phyloP scores from a whole-genome alignment of 2,888 invertebrate species.

The Eledone cirrhosa region DNA sequence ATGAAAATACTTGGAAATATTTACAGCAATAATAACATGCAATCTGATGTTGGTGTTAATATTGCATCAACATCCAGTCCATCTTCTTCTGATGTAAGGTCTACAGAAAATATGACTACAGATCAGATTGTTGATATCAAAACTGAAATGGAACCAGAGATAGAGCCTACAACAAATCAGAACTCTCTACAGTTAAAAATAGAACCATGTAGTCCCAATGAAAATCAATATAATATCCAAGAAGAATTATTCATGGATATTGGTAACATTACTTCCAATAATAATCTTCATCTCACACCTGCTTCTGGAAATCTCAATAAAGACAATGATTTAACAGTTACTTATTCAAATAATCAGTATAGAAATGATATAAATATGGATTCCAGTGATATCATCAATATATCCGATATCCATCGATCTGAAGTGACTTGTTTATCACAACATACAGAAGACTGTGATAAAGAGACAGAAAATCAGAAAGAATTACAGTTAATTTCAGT shows the following conservation, averaged over 20 bases:
- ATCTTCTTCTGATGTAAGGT: background rate
- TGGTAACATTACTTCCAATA: conserved; percentile 11
- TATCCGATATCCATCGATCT: no score
- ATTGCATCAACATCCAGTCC: background rate
- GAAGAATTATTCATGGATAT: conserved; percentile 17
- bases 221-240: conserved; percentile 4
- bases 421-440: no score
- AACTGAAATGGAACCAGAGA: conserved; percentile 7
- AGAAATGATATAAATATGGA: background rate
- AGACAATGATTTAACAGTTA: no score
- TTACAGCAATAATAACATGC: background rate
- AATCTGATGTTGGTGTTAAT: background rate
- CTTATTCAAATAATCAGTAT: no score
- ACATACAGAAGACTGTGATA: no score
- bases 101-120: background rate
- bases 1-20: background rate
- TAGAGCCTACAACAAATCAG: background rate
- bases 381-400: background rate
- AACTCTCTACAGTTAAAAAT: background rate
- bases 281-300: background rate
- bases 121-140: background rate
- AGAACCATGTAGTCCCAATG: conserved; percentile 10
- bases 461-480: no score
- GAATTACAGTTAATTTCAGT: no score
- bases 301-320: background rate